Base-by-base conservation (phyloP, 2,888 invertebrate species). In the Thymelicus sylvestris region DNA sequence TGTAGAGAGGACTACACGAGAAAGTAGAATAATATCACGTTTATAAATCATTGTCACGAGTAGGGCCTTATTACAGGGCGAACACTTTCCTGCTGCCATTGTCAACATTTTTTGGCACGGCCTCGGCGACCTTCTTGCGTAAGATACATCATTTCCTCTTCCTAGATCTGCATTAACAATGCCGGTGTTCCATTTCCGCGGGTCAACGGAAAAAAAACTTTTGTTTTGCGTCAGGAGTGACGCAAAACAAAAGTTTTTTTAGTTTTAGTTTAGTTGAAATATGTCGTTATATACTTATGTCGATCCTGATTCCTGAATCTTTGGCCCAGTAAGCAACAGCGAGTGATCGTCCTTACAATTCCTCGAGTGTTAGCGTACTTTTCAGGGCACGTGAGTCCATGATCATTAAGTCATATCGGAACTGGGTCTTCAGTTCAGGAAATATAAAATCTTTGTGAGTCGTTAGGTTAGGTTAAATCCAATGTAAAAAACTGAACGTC, bases 101-200 rank as follows among this genome's bases (percentile, higher is more conserved):
- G 83, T 85, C 81, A 82, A 83, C 81, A 78, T 77, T 81, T 86
- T 86, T 88, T 85, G 85, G 82, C 80, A 81, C 81, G 77, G 76
- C 80, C 80, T 74, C 78, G 66, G 76, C 78, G 88, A 85, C 88
- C 89, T 90, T 83, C 82, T 88, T 87, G 83, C 86, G 86, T 88
- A 86, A 89, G 84, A 84, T 80, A 82, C 86, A 83, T 84, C 81
- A 78, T 85, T 91, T 90, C 90, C 90, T 91, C 89, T 91, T 91
- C 92, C 91, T 91, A 78, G 82, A 78, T 82, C 75, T 80, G 80
- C 81, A 80, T 80, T 75, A 79, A 86, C 83, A 86, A 84, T 85
- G 80, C 77, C 83, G 74, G 74, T 77, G 80, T 76, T 78, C 78
- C 75, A 83, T 86, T 91, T 91, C 88, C 87, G 87, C 77, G 75